These are phyloP conservation scores for Cinclus mexicanus DNA, from an alignment of 2,113 vertebrate genomes.

Conservation along the genomic window DNA sequence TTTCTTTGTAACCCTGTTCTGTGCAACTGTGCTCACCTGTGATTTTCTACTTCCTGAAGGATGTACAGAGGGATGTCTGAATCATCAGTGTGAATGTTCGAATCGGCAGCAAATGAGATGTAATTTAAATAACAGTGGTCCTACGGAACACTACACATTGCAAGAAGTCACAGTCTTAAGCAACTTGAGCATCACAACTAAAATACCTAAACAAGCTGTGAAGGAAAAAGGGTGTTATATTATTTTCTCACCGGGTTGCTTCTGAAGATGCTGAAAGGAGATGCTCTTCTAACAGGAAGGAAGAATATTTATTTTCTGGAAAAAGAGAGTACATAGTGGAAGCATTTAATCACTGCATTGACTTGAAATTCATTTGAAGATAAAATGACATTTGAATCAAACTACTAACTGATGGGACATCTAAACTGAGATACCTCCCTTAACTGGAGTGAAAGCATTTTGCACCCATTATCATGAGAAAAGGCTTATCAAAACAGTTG, in stretches of 20 bases:
- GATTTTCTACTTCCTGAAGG: background rate
- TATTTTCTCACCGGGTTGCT: slow-evolving; percentile 28
- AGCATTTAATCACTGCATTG: background rate
- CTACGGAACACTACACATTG: background rate
- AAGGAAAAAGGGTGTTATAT: background rate
- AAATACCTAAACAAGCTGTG: slow-evolving; percentile 16
- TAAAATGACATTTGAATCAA: background rate
- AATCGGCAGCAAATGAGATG: background rate
- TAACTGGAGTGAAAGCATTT: background rate
- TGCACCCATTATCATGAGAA: background rate
- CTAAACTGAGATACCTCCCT: background rate
- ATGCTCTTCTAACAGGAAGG: background rate
- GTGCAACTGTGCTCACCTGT: background rate
- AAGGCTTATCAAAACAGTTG: background rate
- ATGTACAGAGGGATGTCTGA: background rate
- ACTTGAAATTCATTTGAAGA: background rate
- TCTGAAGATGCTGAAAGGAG: background rate
- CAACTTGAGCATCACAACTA: background rate
- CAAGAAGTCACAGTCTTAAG: background rate
- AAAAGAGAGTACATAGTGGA: background rate
- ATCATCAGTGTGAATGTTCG: background rate
- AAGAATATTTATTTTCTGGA: background rate
- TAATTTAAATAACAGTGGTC: background rate
- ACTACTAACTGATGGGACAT: background rate
- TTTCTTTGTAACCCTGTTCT: background rate